Conservation (phyloP, 2,113 vertebrate species). For the Paramisgurnus dabryanus region DNA sequence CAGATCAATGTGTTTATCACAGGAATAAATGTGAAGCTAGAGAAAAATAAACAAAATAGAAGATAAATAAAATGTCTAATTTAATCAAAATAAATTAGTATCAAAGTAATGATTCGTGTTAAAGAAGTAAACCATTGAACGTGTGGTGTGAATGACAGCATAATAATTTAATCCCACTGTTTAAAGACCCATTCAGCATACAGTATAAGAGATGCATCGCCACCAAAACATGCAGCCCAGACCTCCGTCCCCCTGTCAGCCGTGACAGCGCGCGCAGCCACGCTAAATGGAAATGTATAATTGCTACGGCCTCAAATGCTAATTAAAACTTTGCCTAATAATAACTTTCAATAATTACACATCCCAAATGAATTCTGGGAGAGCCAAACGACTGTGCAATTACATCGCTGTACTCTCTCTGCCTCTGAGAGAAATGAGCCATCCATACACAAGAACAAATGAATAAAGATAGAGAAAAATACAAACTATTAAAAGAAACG, state of each 20-base stretch:
- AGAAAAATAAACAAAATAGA: no score
- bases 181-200: constrained; percentile 13
- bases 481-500: not conserved
- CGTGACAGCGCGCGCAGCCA: constrained; percentile 45
- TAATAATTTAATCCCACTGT: constrained; percentile 22
- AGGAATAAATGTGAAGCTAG: no score
- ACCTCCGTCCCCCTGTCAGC: constrained; percentile 24
- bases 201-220: constrained; percentile 17
- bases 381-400: constrained; percentile 57
- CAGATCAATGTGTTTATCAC: no score
- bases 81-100: not conserved
- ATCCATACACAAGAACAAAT: constrained; percentile 18
- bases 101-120: constrained; percentile 7
- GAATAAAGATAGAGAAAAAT: not conserved
- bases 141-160: constrained; percentile 19
- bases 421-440: constrained; percentile 23
- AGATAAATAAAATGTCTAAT: no score
- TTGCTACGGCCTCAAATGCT: constrained; percentile 69
- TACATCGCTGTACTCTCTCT: constrained; percentile 48
- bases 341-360: constrained; percentile 74
- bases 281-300: constrained; percentile 67
- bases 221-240: constrained; percentile 18
- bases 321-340: constrained; percentile 73
- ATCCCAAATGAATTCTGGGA: constrained; percentile 63
- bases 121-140: constrained; percentile 7